Base-by-base conservation (phyloP, 2,113 vertebrate species). In the Oncorhynchus nerka region DNA sequence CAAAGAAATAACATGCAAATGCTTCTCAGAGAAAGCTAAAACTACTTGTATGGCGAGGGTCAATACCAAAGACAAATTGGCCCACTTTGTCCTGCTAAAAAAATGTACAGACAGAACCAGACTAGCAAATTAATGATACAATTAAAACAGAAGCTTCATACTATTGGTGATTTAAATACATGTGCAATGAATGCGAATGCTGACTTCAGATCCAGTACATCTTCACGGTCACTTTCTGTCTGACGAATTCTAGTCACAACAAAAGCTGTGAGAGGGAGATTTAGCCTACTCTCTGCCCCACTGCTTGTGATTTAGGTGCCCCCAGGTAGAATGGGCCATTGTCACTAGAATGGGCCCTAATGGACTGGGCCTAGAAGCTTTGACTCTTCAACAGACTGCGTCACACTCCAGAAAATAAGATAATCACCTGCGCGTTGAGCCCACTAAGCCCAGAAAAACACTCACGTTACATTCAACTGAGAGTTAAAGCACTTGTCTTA, bases 371-470 rank as follows among this genome's bases (percentile, higher is more conserved):
- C 79, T 48, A 55, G 65, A 34, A 57, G 76, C 51, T 13, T 68
- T 75, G 75, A 76, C 68, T 84, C 68, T 80, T 83, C 81, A 84
- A 84, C 81, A 82, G 65, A 70, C 34, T 45, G 39, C 68, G 48
- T 70, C 39, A 39, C 68, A 70, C 67, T 75, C 79, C 81, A 75
- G 77, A 72, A 85, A 79, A 8, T 30, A 48, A 2, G n/a, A 1
- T 62, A n/a, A 62, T 62, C 59, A 22, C 59, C n/a, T 62, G n/a
- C 11, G 9, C 59, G n/a, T 62, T 62, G 59, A 62, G n/a, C 64
- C 28, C 61, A 16, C 74, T 83, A 74, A 78, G 12, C 65, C 68
- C 68, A 70, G 5, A 24, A 79, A 79, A 79, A 64, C 45, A 4
- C 68, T 13, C 39, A 26, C 4, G 62, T 24, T 71, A 77, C 74